Evolutionary conservation across 2,113 vertebrate genomes (phyloP).

Genomic region (Astur gentilis): DNA sequence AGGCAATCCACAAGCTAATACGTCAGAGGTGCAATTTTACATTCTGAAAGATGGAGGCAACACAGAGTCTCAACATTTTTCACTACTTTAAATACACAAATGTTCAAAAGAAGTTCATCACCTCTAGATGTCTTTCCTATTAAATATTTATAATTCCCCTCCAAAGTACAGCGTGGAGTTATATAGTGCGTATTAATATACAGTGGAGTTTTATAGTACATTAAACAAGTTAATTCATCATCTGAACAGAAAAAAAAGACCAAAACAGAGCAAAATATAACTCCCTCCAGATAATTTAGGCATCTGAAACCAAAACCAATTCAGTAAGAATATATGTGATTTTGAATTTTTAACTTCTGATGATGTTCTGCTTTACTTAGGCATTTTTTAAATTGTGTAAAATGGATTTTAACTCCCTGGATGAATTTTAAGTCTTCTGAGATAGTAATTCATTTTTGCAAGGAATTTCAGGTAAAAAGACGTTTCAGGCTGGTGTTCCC

Average conservation of each 20-base stretch:
- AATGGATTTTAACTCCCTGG: neutral
- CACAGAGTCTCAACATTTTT: neutral
- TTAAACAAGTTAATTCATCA: neutral
- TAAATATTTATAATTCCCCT: neutral
- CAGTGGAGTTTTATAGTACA: neutral
- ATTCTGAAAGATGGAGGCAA: neutral
- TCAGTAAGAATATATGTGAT: neutral
- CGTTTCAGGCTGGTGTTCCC: neutral
- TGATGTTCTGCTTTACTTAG: neutral
- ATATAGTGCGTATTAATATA: rapidly evolving
- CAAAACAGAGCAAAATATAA: neutral
- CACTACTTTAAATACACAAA: neutral
- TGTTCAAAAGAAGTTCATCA: neutral
- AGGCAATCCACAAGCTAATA: neutral
- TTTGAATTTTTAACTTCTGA: neutral
- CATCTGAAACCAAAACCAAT: neutral
- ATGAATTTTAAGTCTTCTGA: neutral
- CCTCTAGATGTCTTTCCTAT: neutral
- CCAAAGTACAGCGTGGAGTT: neutral
- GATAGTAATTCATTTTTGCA: neutral
- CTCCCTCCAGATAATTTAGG: neutral
- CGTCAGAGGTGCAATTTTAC: neutral
- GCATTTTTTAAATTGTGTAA: neutral
- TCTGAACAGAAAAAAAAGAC: neutral
- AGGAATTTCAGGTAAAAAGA: neutral